Evolutionary conservation across 2,113 vertebrate species (phyloP).

Genomic region (Campylomormyrus tamandua): DNA sequence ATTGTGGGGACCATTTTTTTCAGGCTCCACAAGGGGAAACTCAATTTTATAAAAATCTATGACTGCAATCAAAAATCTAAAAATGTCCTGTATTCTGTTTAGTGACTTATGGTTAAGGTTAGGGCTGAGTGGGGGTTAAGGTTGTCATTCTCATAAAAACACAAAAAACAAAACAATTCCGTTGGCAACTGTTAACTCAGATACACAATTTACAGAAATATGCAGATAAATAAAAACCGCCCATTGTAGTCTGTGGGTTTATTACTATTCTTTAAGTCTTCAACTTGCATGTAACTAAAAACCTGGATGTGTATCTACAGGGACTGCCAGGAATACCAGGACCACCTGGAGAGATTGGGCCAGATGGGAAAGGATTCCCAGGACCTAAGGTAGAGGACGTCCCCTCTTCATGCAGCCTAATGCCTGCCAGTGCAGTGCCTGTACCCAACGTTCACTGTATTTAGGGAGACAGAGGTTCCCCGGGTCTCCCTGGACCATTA

Average conservation of each 20-base stretch:
- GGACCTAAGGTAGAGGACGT: conserved; percentile 66
- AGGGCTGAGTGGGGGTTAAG: not conserved
- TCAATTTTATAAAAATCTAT: not conserved
- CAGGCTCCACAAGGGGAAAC: not conserved
- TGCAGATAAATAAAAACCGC: not conserved
- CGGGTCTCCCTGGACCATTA: conserved; percentile 53
- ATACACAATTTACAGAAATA: not conserved
- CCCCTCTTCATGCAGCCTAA: not conserved
- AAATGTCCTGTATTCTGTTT: not conserved
- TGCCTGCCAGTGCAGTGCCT: not conserved
- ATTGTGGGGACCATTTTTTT: not conserved
- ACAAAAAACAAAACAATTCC: not conserved
- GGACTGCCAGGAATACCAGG: conserved; percentile 67
- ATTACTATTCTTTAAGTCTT: not conserved
- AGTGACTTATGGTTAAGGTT: not conserved
- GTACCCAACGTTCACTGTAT: conserved; percentile 9
- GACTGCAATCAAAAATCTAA: not conserved
- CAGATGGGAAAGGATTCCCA: conserved; percentile 63
- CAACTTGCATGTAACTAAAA: not conserved
- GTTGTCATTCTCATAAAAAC: not conserved
- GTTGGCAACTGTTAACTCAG: not conserved
- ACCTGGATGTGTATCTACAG: conserved; percentile 40
- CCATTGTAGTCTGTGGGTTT: not conserved
- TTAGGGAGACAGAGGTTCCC: conserved; percentile 67
- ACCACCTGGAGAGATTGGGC: conserved; percentile 63